These are phyloP conservation scores for Erannis defoliaria DNA, from an alignment of 2,888 invertebrate species.

Conservation along the genomic window DNA sequence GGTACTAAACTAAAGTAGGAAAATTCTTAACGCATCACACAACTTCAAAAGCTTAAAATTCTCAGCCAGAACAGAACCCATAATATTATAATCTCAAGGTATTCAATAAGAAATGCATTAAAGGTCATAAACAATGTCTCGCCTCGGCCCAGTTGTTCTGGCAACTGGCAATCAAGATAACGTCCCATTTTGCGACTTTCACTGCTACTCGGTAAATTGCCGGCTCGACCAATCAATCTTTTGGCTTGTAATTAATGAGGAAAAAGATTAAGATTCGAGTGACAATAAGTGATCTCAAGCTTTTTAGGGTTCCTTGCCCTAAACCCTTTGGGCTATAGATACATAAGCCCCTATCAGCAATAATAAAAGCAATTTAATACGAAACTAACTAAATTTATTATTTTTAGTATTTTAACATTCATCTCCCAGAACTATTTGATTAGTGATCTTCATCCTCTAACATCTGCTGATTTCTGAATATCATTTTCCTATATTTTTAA, in stretches of 20 bases:
- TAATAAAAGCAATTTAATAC: too few species aligned
- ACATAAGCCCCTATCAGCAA: too few species aligned
- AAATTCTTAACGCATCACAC: not conserved
- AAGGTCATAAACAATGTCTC: constrained; percentile 29
- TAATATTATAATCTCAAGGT: not conserved
- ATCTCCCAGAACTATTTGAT: too few species aligned
- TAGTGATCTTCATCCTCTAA: too few species aligned
- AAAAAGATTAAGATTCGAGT: constrained; percentile 22
- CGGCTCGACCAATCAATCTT: constrained; percentile 41
- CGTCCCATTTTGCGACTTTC: constrained; percentile 46
- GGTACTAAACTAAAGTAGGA: not conserved
- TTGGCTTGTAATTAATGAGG: constrained; percentile 22
- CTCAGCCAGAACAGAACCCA: not conserved
- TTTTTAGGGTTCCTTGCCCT: too few species aligned
- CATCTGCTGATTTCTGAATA: too few species aligned
- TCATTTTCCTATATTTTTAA: too few species aligned
- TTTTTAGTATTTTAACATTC: too few species aligned
- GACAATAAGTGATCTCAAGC: not conserved
- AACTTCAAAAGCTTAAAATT: not conserved
- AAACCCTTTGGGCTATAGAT: too few species aligned
- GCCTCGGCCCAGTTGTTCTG: constrained; percentile 21
- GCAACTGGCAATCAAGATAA: constrained; percentile 44
- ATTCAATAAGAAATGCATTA: constrained; percentile 9
- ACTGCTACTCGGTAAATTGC: constrained; percentile 45
- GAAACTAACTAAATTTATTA: too few species aligned